Evolutionary conservation across 2,113 vertebrate genomes (phyloP).

Genomic region (Furnarius figulus): DNA sequence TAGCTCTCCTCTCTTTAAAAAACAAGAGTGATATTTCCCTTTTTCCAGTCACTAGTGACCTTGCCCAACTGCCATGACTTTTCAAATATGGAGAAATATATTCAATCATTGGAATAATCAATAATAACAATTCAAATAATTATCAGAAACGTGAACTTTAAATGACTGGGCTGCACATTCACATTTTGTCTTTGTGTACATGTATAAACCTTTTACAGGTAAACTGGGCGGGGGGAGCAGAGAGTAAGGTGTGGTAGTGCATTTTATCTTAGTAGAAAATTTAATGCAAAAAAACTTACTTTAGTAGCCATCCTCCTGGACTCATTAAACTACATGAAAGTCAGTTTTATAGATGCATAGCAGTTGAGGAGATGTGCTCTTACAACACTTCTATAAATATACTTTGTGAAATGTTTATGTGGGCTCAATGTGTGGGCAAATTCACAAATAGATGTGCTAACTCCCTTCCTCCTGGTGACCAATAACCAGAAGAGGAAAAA

Average conservation of each 20-base stretch:
- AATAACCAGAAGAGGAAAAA: constrained; percentile 30
- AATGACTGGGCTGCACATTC: not conserved
- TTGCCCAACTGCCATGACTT: not conserved
- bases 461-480: not conserved
- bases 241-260: rapidly evolving
- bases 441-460: not conserved
- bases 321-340: not conserved
- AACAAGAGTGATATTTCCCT: not conserved
- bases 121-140: not conserved
- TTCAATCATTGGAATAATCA: not conserved
- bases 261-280: not conserved
- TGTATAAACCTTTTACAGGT: not conserved
- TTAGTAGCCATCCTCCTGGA: not conserved
- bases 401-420: not conserved
- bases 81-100: not conserved
- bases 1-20: not conserved
- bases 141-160: not conserved
- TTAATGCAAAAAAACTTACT: not conserved
- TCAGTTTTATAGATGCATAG: not conserved
- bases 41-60: not conserved
- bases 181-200: not conserved
- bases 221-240: not conserved
- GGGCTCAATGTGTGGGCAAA: not conserved
- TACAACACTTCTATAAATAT: not conserved
- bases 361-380: not conserved